A percentile compares a stretch with the other conserved stretches of the same genome.
Evolutionary conservation across 1,140 invertebrate genomes (phyloP).

Genomic region (Zaprionus tsacasi): DNA sequence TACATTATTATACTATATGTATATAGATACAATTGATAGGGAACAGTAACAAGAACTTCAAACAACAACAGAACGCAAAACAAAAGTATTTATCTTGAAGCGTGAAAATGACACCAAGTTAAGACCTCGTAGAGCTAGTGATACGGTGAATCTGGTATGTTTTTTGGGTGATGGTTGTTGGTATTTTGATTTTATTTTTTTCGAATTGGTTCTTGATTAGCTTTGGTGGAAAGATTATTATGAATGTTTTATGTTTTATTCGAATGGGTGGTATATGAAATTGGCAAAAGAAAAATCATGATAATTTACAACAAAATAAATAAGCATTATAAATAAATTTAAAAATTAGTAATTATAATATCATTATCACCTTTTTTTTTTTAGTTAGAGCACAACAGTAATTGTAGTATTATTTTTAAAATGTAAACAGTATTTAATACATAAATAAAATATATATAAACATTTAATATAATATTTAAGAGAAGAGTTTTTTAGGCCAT

Average conservation of each 20-base stretch:
- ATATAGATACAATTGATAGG: neutral
- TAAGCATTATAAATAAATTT: conserved; percentile 11
- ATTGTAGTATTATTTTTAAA: conserved; percentile 1
- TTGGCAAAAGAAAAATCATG: conserved; percentile 33
- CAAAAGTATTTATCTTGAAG: conserved; percentile 59
- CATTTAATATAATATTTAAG: neutral
- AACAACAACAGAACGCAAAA: conserved; percentile 33
- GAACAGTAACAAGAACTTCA: conserved; percentile 44
- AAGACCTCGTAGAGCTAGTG: conserved; percentile 79
- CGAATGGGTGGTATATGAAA: conserved; percentile 48
- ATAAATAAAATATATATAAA: conserved; percentile 15
- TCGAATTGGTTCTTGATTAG: conserved; percentile 63
- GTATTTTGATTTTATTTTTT: conserved; percentile 27
- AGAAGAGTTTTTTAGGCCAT: neutral
- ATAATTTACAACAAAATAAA: conserved; percentile 5
- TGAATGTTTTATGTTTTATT: conserved; percentile 34
- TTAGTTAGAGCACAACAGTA: conserved; percentile 7
- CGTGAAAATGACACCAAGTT: conserved; percentile 82
- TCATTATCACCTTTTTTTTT: conserved; percentile 5
- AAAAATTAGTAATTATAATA: neutral
- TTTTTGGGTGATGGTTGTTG: conserved; percentile 63
- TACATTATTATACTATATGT: conserved; percentile 13
- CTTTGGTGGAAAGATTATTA: conserved; percentile 66
- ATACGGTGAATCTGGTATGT: conserved; percentile 73
- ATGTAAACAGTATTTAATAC: neutral